These are phyloP conservation scores for Megalopta genalis DNA, from an alignment of 1,140 invertebrate species.

Conservation along the genomic window DNA sequence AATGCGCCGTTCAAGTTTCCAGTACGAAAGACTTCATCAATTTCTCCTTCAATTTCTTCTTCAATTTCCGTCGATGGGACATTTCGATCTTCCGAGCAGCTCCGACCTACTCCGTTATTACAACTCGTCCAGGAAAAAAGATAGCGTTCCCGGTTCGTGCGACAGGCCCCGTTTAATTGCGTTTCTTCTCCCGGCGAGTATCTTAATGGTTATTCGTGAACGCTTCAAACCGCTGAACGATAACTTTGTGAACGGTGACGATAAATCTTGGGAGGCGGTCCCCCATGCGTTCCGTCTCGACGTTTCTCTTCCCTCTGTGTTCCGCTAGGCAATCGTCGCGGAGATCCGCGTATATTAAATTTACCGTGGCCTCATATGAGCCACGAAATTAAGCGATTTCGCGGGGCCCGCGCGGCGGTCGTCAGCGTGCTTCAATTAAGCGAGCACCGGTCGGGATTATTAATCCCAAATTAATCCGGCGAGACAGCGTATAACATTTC, in stretches of 20 bases:
- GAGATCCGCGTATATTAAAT: constrained; percentile 69
- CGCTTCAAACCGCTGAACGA: constrained; percentile 14
- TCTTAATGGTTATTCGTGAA: constrained; percentile 23
- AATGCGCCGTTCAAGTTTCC: no score
- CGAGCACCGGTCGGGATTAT: constrained; percentile 49
- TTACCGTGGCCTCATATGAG: constrained; percentile 67
- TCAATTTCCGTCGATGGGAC: no score
- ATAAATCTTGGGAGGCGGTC: constrained; percentile 53
- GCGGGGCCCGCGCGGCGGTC: constrained; percentile 42
- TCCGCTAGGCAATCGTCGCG: constrained; percentile 59
- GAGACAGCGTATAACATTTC: constrained; percentile 57
- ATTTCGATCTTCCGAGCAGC: no score
- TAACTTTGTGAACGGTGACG: constrained; percentile 13
- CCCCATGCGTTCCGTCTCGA: constrained; percentile 29
- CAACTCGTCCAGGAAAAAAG: no score
- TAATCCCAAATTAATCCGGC: constrained; percentile 62
- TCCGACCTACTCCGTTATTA: no score
- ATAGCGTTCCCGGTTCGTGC: no score
- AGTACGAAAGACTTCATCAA: no score
- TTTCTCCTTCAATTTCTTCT: no score
- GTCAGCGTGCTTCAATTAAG: constrained; percentile 62
- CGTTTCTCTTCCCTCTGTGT: constrained; percentile 56
- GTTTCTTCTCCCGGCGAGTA: background rate
- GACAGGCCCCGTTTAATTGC: background rate
- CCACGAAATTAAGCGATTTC: constrained; percentile 76